phyloP scores from a whole-genome alignment of 2,797 vertebrate genomes.

The Tachyglossus aculeatus region DNA sequence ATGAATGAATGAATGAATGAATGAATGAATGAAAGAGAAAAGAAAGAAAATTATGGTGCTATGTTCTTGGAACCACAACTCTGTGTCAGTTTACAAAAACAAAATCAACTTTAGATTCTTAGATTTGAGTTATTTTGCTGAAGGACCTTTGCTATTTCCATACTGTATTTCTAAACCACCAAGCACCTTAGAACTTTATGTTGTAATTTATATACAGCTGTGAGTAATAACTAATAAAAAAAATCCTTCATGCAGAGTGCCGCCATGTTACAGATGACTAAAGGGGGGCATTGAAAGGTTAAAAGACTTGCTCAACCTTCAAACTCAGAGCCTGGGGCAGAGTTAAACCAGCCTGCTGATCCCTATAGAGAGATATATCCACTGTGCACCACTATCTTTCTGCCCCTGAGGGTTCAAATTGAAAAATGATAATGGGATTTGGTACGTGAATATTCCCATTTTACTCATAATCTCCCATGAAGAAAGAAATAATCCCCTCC shows the following conservation, averaged over 20 bases:
- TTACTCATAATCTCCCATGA: neutral
- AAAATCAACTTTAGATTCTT: conserved; percentile 16
- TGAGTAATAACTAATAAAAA: neutral
- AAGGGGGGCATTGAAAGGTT: rapidly evolving
- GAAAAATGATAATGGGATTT: too few species aligned
- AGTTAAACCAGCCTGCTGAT: too few species aligned
- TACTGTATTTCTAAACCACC: neutral
- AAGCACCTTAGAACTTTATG: neutral
- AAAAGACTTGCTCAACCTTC: too few species aligned
- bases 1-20: too few species aligned
- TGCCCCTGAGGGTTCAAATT: too few species aligned
- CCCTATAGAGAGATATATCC: too few species aligned
- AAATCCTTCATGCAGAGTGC: neutral
- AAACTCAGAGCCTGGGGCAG: too few species aligned
- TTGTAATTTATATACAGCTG: neutral
- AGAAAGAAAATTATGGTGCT: conserved; percentile 22
- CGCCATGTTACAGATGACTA: neutral
- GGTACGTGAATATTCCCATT: too few species aligned
- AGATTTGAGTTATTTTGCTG: neutral
- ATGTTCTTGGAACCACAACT: conserved; percentile 23
- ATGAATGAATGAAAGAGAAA: too few species aligned
- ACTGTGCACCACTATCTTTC: too few species aligned
- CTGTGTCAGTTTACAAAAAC: conserved; percentile 21
- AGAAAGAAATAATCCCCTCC: neutral
- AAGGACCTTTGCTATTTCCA: neutral